These are phyloP conservation scores for Nycticorax nycticorax DNA, from an alignment of 2,113 vertebrate species.

Conservation along the genomic window DNA sequence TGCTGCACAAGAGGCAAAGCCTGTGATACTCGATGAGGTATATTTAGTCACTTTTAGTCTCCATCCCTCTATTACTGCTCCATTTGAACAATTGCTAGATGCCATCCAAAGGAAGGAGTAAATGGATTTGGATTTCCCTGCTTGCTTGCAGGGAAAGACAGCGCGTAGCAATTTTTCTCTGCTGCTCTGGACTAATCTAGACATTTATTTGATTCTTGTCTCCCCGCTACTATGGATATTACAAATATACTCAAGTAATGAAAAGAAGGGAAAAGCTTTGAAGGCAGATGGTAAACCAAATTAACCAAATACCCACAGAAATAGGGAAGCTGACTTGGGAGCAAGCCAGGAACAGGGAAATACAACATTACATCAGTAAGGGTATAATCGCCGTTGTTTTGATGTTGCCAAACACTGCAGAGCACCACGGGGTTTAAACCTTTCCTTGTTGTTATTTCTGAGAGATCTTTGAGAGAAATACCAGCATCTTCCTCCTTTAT, in stretches of 20 bases:
- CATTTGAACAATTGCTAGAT: neutral
- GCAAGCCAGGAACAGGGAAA: neutral
- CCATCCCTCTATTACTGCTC: neutral
- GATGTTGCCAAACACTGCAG: neutral
- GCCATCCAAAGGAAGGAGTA: neutral
- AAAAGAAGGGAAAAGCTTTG: constrained; percentile 9
- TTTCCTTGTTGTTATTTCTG: neutral
- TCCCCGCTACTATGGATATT: neutral
- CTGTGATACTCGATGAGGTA: neutral
- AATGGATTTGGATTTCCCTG: neutral
- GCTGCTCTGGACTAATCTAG: neutral
- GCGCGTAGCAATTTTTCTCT: neutral
- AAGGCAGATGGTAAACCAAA: constrained; percentile 43
- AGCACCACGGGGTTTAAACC: neutral
- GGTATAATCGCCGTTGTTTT: neutral
- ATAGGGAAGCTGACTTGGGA: neutral
- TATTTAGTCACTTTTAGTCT: neutral
- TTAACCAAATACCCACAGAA: constrained; percentile 14
- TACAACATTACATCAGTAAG: neutral
- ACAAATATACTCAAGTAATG: neutral
- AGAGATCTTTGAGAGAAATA: neutral
- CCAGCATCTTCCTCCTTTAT: neutral
- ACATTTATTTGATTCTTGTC: neutral
- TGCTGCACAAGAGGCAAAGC: neutral
- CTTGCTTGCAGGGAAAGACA: neutral